These are phyloP conservation scores for Apis florea DNA, from an alignment of 1,140 invertebrate species.

Conservation along the genomic window DNA sequence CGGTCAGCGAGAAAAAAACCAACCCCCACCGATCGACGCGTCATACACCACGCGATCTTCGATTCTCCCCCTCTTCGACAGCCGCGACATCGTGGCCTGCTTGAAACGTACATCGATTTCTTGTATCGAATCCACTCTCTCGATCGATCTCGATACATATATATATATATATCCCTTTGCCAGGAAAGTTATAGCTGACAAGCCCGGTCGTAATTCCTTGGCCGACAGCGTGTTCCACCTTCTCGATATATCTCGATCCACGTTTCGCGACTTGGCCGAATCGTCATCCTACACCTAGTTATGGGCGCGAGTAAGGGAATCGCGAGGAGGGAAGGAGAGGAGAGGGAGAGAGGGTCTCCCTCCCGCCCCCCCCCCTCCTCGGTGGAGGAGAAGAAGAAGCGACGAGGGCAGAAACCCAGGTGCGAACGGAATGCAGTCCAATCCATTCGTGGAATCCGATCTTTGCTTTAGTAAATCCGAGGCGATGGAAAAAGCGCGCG, in stretches of 20 bases:
- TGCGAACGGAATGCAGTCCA: conserved; percentile 80
- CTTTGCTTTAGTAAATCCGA: conserved; percentile 75
- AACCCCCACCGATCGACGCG: background rate
- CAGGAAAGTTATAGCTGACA: conserved; percentile 37
- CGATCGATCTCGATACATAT: conserved; percentile 44
- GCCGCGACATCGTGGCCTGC: conserved; percentile 20
- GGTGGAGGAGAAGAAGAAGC: no score
- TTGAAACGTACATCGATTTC: conserved; percentile 53
- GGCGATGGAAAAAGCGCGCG: conserved; percentile 73
- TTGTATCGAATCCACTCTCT: conserved; percentile 21
- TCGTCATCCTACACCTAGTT: conserved; percentile 46
- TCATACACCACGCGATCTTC: background rate
- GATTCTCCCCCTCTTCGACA: background rate
- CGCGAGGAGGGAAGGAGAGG: background rate
- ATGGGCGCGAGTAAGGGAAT: conserved; percentile 4
- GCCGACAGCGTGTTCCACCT: conserved; percentile 30
- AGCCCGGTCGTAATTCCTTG: conserved; percentile 37
- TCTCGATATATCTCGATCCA: conserved; percentile 44
- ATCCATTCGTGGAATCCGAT: conserved; percentile 79
- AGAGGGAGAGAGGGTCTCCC: background rate
- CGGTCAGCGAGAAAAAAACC: conserved; percentile 9
- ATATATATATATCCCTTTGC: background rate
- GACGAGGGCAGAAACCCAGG: conserved; percentile 72
- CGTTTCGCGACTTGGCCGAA: conserved; percentile 29
- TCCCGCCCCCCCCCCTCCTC: no score